Evolutionary conservation across 2,888 invertebrate genomes (phyloP), one percentile per base, ranked within the genome.

Genomic region (Rhopalosiphum nymphaeae): DNA sequence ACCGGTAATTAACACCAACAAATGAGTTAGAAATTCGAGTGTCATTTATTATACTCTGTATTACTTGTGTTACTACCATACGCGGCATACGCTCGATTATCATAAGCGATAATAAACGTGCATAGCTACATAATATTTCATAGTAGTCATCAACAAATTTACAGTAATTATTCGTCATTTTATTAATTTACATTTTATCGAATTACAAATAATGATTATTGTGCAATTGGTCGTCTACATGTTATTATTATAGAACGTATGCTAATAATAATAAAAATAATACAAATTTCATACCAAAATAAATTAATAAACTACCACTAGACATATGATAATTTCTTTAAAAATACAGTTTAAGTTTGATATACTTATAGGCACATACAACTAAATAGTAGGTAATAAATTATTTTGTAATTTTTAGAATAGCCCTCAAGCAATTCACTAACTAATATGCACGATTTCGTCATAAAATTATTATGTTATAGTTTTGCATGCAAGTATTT

Each of bases 1-100:
- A 87, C 91, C 87, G 61, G 92, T 67, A 67, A 49, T 92, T 92
- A 92, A 87, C 61, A 42, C 87, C 67, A 67, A 44, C 42, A 86
- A 92, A 92, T 61, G 61, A 87, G 57, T 87, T 91, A 29, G 56
- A 85, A 42, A 53, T 85, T 91, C 84, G 26, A 44, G 29, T 78
- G 67, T 91, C 36, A 67, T 46, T 36, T 25, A 36, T 46, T 56
- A 56, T 56, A 26, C 44, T 4, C 25, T 56, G 36, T 56, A 88
- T 56, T 78, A 78, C 78, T 78, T 36, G 78, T 78, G 36, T 78
- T 78, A 78, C 36, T 36, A 21, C 78, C 78, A 78, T 36, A 78
- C 78, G 78, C 21, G 78, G 36, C 13, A n/a, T 88, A 56, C 44
- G n/a, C 46, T 29, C n/a, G 46, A 86, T 86, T 86, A 46, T 86